Evolutionary conservation across 1,140 invertebrate genomes (phyloP).

Genomic region (Saccostrea echinata): DNA sequence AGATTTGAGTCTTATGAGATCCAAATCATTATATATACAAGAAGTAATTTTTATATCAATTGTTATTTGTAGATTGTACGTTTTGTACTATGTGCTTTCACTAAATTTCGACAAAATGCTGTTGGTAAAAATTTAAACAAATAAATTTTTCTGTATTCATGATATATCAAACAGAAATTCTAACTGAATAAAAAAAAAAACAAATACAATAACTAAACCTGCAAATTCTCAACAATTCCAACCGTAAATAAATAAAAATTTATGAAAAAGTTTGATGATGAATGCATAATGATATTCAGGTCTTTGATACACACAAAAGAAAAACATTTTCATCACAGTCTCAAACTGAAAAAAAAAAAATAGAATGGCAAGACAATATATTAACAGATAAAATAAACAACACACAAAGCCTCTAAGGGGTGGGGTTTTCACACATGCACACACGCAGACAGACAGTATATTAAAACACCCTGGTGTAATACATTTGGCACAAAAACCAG

Average conservation of each 20-base stretch:
- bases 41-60: no score
- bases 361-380: constrained; percentile 25
- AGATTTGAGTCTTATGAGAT: no score
- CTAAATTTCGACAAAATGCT: no score
- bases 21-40: no score
- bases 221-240: background rate
- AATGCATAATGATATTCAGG: background rate
- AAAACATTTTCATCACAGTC: background rate
- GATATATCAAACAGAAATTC: background rate
- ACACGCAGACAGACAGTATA: background rate
- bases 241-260: background rate
- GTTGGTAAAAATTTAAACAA: no score
- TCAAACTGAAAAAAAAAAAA: background rate
- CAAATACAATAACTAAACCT: background rate
- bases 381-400: background rate
- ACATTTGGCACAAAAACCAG: constrained; percentile 12
- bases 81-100: no score
- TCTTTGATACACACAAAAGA: background rate
- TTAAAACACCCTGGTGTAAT: constrained; percentile 6
- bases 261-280: no score
- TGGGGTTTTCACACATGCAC: background rate
- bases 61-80: no score
- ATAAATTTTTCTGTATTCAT: background rate
- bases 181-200: background rate
- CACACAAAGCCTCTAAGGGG: background rate